These are phyloP conservation scores for Buathra laborator DNA, from an alignment of 2,888 invertebrate genomes.

Conservation along the genomic window DNA sequence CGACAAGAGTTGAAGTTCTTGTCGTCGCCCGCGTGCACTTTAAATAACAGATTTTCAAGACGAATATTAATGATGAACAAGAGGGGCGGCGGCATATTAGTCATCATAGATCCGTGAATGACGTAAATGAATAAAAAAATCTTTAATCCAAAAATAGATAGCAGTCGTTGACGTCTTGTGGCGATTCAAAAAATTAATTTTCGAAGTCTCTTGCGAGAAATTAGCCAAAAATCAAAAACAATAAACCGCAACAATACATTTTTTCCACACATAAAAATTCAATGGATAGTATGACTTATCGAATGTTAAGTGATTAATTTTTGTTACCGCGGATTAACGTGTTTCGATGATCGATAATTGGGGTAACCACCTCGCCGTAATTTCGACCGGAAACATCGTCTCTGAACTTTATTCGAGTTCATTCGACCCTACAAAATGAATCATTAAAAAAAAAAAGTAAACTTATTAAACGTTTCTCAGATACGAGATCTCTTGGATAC, in stretches of 20 bases:
- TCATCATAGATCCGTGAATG: neutral
- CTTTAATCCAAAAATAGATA: conserved; percentile 7
- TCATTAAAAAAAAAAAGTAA: neutral
- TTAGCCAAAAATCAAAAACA: too few relatives aligned
- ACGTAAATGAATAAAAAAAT: neutral
- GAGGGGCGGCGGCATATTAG: conserved; percentile 1
- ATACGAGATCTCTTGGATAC: conserved; percentile 20
- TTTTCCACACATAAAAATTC: too few relatives aligned
- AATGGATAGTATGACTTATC: too few relatives aligned
- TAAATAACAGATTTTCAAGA: conserved; percentile 51
- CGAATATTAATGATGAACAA: conserved; percentile 43
- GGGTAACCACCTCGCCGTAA: neutral
- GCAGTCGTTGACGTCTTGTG: neutral
- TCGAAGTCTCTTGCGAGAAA: neutral
- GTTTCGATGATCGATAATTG: too few relatives aligned
- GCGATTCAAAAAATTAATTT: neutral
- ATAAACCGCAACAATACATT: too few relatives aligned
- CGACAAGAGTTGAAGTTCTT: conserved; percentile 3
- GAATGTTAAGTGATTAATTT: too few relatives aligned
- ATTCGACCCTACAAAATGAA: conserved; percentile 15
- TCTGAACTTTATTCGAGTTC: neutral
- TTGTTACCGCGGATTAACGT: too few relatives aligned
- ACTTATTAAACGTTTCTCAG: conserved; percentile 19
- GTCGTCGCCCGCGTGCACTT: conserved; percentile 44
- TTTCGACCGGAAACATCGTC: conserved; percentile 7